A percentile compares a stretch with the other conserved stretches of the same genome.
These are phyloP conservation scores for Urocynchramus pylzowi DNA, from an alignment of 2,113 vertebrate genomes.

Conservation along the genomic window DNA sequence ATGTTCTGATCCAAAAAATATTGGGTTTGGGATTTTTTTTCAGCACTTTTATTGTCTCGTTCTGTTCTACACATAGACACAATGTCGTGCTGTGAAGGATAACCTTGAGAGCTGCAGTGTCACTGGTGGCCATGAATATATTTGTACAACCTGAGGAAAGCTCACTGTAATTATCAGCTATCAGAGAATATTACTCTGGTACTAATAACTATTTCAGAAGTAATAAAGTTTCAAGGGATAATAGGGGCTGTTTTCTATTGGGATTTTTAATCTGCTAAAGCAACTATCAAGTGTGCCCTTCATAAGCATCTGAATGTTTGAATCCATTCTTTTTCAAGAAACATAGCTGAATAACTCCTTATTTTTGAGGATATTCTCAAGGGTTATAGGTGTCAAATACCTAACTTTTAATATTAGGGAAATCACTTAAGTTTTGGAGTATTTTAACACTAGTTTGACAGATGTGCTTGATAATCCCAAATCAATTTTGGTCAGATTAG, in stretches of 20 bases:
- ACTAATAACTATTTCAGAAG: neutral
- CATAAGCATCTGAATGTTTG: neutral
- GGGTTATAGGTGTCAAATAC: neutral
- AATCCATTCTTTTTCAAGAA: neutral
- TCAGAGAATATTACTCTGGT: neutral
- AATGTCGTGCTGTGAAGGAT: neutral
- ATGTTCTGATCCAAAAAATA: neutral
- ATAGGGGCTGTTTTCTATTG: neutral
- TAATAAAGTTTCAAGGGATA: neutral
- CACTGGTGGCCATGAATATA: neutral
- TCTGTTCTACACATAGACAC: neutral
- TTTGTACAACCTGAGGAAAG: neutral
- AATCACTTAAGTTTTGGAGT: neutral
- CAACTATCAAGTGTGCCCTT: neutral
- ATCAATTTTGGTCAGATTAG: neutral
- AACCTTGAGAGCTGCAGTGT: neutral
- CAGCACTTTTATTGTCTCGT: neutral
- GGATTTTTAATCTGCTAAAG: neutral
- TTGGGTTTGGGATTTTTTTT: neutral
- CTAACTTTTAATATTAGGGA: neutral
- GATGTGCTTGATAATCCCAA: neutral
- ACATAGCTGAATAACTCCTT: neutral
- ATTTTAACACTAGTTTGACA: neutral
- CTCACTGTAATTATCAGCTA: neutral
- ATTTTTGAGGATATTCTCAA: neutral